Base-by-base conservation (phyloP, 2,797 vertebrate species). In the Petrocephalus sullivani region DNA sequence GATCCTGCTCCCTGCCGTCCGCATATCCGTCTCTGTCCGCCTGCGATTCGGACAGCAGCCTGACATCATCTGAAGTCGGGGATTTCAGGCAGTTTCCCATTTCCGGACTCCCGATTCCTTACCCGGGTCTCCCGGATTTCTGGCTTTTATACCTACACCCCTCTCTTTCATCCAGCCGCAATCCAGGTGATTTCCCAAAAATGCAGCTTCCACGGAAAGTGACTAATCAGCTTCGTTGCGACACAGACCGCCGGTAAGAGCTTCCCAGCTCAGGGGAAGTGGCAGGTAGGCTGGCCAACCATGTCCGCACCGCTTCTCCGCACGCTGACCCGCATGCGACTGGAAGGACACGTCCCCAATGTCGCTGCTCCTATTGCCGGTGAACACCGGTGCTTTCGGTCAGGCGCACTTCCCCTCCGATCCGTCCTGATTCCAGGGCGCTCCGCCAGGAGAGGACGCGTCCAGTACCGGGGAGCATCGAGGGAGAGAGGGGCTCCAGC, bases 31-130 rank as follows among this genome's bases (percentile, higher is more conserved):
- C 97, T 91, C 97, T 94, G 95, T 99, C 98, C 87, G 97, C 98
- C 94, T 98, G 97, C 19, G 98, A 99, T 92, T 99, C 98, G 88
- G 99, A 97, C 2, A 99, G 96, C 94, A 99, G 92, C 90, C 98
- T 99, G 91, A 99, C 98, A 94, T 99, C 98, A 95, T 99, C 98
- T 90, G 97, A 98, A 91, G 97, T 98, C 89, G 97, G 97, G 92
- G 97, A 98, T 94, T 98, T 99, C 91, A 99, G 93, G 95, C 98
- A 99, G 94, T 99, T 99, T 93, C 98, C 98, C 98, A 99, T 99
- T 93, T 97, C 96, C 94, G 89, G 3, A 82, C 78, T 82, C 41
- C 78, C 9, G 78, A 19, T 1, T 21, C 49, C n/a, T 37, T 82
- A 9, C 3, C 37, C 37, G 37, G 37, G 7, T 37, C 78, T 82